These are phyloP conservation scores for Allobates femoralis DNA, from an alignment of 2,797 vertebrate species.

Conservation along the genomic window DNA sequence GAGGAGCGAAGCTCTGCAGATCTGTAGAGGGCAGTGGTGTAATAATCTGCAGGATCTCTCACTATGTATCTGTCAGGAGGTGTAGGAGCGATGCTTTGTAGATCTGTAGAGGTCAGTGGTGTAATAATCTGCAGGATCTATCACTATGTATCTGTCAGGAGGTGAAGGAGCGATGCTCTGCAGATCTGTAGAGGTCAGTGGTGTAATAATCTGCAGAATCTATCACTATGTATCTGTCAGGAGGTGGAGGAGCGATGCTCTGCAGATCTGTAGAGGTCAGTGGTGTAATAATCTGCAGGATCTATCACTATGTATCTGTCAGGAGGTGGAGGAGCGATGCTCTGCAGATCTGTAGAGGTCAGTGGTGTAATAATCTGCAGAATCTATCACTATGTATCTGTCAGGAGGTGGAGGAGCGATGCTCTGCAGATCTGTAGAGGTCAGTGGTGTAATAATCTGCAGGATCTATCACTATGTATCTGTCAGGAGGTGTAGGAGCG, in stretches of 20 bases:
- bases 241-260: neutral
- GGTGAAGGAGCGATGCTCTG: neutral
- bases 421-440: neutral
- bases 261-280: neutral
- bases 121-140: neutral
- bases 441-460: neutral
- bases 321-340: neutral
- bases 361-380: conserved; percentile 1
- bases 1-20: neutral
- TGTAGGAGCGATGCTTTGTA: neutral
- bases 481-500: neutral
- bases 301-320: too few relatives aligned
- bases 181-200: neutral
- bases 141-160: neutral
- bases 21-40: neutral
- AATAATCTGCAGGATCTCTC: neutral
- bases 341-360: neutral
- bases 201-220: neutral
- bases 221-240: neutral
- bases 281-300: neutral
- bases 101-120: neutral
- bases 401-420: neutral
- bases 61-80: neutral
- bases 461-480: too few relatives aligned
- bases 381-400: neutral